Evolutionary conservation across 2,888 invertebrate genomes (phyloP).

Genomic region (Lycophotia porphyrea): DNA sequence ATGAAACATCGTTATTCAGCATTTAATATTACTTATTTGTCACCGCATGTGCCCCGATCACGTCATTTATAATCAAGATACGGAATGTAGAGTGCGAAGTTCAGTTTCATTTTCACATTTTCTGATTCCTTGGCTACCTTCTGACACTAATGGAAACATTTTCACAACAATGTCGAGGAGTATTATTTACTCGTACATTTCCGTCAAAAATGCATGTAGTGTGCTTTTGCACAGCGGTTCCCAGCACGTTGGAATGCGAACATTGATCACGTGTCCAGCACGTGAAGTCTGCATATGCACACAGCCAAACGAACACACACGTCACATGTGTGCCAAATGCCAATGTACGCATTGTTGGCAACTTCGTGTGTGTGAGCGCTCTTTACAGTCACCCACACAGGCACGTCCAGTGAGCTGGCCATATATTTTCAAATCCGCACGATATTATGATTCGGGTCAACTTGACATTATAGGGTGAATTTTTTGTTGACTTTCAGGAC

Average conservation of each 20-base stretch:
- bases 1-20: conserved; percentile 32
- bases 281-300: conserved; percentile 78
- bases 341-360: conserved; percentile 75
- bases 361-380: conserved; percentile 66
- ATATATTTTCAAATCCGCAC: conserved; percentile 69
- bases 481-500: conserved; percentile 41
- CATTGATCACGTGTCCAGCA: conserved; percentile 83
- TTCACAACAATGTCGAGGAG: conserved; percentile 44
- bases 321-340: conserved; percentile 76
- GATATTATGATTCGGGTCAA: conserved; percentile 62
- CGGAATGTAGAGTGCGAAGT: conserved; percentile 40
- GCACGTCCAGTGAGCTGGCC: conserved; percentile 29
- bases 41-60: conserved; percentile 11
- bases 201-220: conserved; percentile 66
- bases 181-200: conserved; percentile 37
- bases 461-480: conserved; percentile 46
- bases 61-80: conserved; percentile 39
- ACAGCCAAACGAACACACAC: conserved; percentile 62
- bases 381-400: conserved; percentile 66
- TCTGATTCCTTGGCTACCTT: conserved; percentile 38
- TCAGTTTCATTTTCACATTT: conserved; percentile 39
- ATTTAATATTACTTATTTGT: conserved; percentile 29
- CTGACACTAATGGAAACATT: conserved; percentile 47
- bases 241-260: conserved; percentile 84
- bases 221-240: conserved; percentile 66